These are phyloP conservation scores for Stenolophus ochropezus DNA, from an alignment of 2,888 invertebrate species.

Conservation along the genomic window DNA sequence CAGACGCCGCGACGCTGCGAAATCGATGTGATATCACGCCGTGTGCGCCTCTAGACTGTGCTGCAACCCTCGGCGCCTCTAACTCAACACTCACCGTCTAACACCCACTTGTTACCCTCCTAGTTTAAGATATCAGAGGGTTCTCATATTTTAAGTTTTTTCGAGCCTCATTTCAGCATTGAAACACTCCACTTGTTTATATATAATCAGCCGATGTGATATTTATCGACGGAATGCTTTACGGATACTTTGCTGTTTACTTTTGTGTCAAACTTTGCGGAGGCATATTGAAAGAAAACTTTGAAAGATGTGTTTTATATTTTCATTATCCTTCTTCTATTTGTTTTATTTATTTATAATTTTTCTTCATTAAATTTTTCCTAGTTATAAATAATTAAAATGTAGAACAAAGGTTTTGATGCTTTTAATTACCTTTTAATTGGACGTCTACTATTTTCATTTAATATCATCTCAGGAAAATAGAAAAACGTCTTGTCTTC, in stretches of 20 bases:
- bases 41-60: slow-evolving; percentile 9
- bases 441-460: too few species aligned
- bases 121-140: slow-evolving; percentile 47
- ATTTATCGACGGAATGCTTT: slow-evolving; percentile 2
- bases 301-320: too few species aligned
- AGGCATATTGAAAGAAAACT: too few species aligned
- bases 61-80: neutral
- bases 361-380: too few species aligned
- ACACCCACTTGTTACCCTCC: slow-evolving; percentile 45
- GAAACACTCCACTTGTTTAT: slow-evolving; percentile 28
- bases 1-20: slow-evolving; percentile 22
- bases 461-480: too few species aligned
- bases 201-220: slow-evolving; percentile 18
- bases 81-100: neutral
- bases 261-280: slow-evolving; percentile 1
- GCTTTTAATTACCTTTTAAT: too few species aligned
- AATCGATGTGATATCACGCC: slow-evolving; percentile 48
- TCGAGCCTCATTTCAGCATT: slow-evolving; percentile 41
- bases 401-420: too few species aligned
- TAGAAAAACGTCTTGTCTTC: too few species aligned
- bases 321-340: too few species aligned
- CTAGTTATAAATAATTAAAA: too few species aligned
- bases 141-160: slow-evolving; percentile 30
- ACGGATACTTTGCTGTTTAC: slow-evolving; percentile 11
- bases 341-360: too few species aligned